phyloP scores from a whole-genome alignment of 2,797 vertebrate species.

The Sternotherus odoratus region DNA sequence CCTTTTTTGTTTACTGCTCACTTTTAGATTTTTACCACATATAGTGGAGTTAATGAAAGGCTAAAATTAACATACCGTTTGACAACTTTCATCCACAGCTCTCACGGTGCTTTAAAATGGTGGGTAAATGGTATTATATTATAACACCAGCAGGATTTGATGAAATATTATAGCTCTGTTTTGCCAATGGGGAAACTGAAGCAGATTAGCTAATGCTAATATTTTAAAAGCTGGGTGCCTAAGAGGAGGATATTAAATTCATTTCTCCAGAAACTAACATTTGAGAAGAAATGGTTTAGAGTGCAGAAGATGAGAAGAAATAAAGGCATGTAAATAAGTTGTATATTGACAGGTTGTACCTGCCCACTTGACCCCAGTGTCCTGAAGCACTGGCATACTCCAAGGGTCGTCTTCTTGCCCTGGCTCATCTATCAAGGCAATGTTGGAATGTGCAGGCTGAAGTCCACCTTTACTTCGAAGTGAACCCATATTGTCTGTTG shows the following conservation, averaged over 20 bases:
- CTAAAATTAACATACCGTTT: background rate
- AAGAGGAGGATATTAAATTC: background rate
- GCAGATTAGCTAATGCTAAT: background rate
- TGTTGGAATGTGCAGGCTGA: slow-evolving; percentile 85
- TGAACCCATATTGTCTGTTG: slow-evolving; percentile 46
- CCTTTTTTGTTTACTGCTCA: background rate
- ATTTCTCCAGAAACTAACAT: background rate
- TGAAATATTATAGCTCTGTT: background rate
- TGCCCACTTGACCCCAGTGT: slow-evolving; percentile 91
- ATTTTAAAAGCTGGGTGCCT: background rate
- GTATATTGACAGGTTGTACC: slow-evolving; percentile 79
- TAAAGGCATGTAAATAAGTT: background rate
- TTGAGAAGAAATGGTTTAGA: background rate
- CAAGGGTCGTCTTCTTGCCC: slow-evolving; percentile 84
- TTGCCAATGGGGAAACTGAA: background rate
- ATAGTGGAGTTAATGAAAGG: background rate
- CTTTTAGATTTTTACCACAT: background rate
- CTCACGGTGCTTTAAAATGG: background rate
- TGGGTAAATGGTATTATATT: background rate
- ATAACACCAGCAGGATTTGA: background rate
- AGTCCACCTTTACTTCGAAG: slow-evolving; percentile 76
- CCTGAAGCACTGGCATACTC: slow-evolving; percentile 88
- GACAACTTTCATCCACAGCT: background rate
- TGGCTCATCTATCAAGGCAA: slow-evolving; percentile 82
- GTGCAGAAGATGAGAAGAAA: background rate